Base-by-base conservation (phyloP, 2,888 invertebrate genomes). In the Prosopocoilus inquinatus region DNA sequence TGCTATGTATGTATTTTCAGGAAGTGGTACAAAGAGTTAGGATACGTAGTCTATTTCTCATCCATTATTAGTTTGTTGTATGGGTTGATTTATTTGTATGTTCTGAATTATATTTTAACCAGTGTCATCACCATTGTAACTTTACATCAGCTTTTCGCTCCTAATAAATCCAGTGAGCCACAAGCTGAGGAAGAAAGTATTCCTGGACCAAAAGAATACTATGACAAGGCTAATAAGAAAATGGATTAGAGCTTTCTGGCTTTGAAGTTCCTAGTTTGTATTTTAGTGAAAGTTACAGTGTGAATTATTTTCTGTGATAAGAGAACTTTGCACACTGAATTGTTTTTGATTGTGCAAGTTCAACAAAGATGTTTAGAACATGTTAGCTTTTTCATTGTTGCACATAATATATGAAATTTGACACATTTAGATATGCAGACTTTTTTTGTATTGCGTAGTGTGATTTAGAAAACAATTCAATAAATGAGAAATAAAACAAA, bases 101-200 rank as follows among this genome's bases (percentile, higher is more conserved):
- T 85, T 11, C 77, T 88, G 5, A 85, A 83, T 67, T 84, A 82
- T 66, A 76, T 85, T 28, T 76, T 88, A 41, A 77, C 84, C 11
- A 71, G 78, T 4, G 79, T 82, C 61, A 82, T 86, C 64, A 70
- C 77, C 2, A 58, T 83, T 2, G 79, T 87, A 20, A 80, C 82
- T 3, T 15, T 81, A 5, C 86, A 87, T 67, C 87, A 87, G 66
- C 47, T 83, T 9, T 75, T 78, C 45, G 71, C 76, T 11, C 72
- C 67, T 71, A 79, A 50, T 28, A 57, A 48, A 63, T 66, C 79
- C 76, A 50, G 28, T 11, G 78, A 89, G 87, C 79, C 11, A 20
- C 28, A 79, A 60, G 89, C 83, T 70, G 80, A 80, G 12, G 57
- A 44, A 9, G 48, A 50, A 15, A 58, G 56, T 3, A 48, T 49